Conservation (phyloP, 2,888 invertebrate genomes). For the Agriopis aurantiaria region DNA sequence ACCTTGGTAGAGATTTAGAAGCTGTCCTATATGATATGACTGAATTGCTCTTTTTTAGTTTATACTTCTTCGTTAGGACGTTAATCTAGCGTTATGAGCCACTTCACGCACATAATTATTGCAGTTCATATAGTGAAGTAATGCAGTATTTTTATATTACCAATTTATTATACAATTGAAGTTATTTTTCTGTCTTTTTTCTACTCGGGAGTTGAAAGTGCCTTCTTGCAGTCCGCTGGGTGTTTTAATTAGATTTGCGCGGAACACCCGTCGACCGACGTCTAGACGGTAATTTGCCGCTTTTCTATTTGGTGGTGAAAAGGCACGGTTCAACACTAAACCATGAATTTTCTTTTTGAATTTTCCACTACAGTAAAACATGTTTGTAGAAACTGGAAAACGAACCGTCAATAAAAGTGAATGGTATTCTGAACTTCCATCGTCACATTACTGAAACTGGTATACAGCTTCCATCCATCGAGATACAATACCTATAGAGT, state of each 20-base stretch:
- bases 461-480: too few species aligned
- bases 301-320: slow-evolving; percentile 23
- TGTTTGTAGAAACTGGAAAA: not conserved
- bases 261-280: slow-evolving; percentile 32
- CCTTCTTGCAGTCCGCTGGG: slow-evolving; percentile 40
- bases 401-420: not conserved
- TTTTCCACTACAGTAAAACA: not conserved
- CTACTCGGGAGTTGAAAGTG: not conserved
- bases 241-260: slow-evolving; percentile 42
- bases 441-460: too few species aligned
- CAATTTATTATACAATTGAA: not conserved
- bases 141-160: not conserved
- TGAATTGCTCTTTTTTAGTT: too few species aligned
- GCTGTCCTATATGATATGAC: too few species aligned
- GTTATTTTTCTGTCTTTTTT: not conserved
- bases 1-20: too few species aligned
- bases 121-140: not conserved
- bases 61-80: too few species aligned
- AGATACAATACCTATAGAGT: too few species aligned
- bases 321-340: not conserved
- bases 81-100: too few species aligned
- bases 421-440: too few species aligned
- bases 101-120: not conserved
- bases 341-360: not conserved
- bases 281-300: slow-evolving; percentile 33